A percentile compares a stretch with the other conserved stretches of the same genome.
Evolutionary conservation across 1,140 invertebrate genomes (phyloP).

Genomic region (Mizuhopecten yessoensis): DNA sequence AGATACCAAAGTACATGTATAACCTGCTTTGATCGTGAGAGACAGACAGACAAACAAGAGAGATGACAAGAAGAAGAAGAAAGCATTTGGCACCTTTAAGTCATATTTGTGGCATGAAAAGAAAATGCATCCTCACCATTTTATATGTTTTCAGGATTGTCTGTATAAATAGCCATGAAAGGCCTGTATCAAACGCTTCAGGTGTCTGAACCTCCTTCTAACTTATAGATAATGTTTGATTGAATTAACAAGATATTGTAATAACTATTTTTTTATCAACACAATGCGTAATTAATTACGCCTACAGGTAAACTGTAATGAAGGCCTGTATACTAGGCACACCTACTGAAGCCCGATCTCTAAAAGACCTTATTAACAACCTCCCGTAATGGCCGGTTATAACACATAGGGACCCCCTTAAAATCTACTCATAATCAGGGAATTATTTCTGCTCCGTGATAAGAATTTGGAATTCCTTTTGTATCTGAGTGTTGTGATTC

Average conservation of each 20-base stretch:
- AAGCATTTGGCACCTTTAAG: too few relatives aligned
- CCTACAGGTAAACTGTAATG: too few relatives aligned
- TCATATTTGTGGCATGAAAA: neutral
- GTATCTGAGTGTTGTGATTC: neutral
- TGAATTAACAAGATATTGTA: neutral
- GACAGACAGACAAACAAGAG: too few relatives aligned
- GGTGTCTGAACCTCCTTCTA: neutral
- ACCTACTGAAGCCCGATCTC: neutral
- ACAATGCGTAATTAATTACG: too few relatives aligned
- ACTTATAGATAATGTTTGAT: neutral
- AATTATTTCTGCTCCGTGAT: neutral
- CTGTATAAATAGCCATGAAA: neutral
- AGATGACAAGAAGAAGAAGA: too few relatives aligned
- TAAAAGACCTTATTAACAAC: neutral
- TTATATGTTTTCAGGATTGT: neutral
- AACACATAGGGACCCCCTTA: neutral
- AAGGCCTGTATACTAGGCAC: too few relatives aligned
- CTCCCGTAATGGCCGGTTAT: neutral
- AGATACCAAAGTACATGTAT: too few relatives aligned
- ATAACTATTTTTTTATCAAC: too few relatives aligned
- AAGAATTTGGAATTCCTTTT: neutral
- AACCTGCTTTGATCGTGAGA: too few relatives aligned
- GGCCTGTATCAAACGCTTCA: neutral
- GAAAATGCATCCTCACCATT: neutral
- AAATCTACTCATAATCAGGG: neutral